phyloP scores from a whole-genome alignment of 2,797 vertebrate genomes.

The Petrocephalus schoutedeni region DNA sequence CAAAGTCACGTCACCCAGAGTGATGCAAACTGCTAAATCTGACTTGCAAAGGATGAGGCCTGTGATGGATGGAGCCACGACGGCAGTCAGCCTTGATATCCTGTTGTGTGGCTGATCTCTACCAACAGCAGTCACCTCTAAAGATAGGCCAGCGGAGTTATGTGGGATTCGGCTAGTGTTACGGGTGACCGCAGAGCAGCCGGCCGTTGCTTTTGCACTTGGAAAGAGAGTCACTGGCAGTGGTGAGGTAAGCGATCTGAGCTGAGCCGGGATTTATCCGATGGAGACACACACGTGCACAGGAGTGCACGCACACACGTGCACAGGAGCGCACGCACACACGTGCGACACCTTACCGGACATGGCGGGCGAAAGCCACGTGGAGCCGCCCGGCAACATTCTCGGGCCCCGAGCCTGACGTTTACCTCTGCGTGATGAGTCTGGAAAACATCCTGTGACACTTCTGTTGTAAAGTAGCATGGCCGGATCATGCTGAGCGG shows the following conservation, averaged over 20 bases:
- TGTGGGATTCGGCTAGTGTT: neutral
- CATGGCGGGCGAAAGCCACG: neutral
- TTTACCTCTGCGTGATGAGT: neutral
- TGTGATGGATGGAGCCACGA: neutral
- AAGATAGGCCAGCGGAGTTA: neutral
- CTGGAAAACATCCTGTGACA: neutral
- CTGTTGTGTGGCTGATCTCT: neutral
- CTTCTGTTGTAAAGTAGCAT: neutral
- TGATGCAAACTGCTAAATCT: neutral
- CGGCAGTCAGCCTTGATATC: neutral
- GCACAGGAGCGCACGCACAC: neutral
- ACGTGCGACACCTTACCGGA: neutral
- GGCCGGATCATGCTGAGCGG: neutral
- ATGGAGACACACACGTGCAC: conserved; percentile 18
- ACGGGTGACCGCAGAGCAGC: conserved; percentile 10
- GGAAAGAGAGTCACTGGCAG: conserved; percentile 45
- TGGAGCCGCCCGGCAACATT: neutral
- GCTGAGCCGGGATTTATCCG: conserved; percentile 45
- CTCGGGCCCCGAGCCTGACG: neutral
- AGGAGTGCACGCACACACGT: no score
- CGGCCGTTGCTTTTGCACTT: conserved; percentile 54
- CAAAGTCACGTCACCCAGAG: neutral
- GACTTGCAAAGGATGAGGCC: neutral
- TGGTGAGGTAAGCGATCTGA: conserved; percentile 67
- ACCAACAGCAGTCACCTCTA: neutral